Conservation (phyloP, 1,140 invertebrate genomes). For the Ceratoteleas bidentatus region DNA sequence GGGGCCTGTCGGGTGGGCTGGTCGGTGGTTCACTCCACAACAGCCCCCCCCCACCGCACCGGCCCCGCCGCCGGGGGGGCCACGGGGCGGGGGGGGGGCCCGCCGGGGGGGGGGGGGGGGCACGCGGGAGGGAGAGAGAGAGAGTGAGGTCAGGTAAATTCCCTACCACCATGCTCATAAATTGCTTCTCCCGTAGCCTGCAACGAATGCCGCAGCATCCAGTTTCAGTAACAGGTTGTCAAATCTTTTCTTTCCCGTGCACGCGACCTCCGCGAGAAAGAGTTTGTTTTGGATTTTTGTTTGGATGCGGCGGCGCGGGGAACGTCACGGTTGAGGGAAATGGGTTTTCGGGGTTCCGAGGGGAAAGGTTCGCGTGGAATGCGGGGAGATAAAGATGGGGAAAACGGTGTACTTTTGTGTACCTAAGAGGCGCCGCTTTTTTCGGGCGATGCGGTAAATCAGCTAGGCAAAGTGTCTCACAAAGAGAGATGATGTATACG, state of each 20-base stretch:
- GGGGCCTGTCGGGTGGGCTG: too few relatives aligned
- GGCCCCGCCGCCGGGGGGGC: too few relatives aligned
- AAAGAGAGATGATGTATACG: slow-evolving; percentile 5
- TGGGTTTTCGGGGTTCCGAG: too few relatives aligned
- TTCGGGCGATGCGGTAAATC: not conserved
- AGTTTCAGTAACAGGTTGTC: slow-evolving; percentile 63
- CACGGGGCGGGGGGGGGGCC: too few relatives aligned
- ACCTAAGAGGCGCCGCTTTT: not conserved
- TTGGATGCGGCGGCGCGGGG: too few relatives aligned
- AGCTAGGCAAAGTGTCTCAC: slow-evolving; percentile 3
- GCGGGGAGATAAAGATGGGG: too few relatives aligned
- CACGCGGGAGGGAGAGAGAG: slow-evolving; percentile 40
- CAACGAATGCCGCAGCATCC: slow-evolving; percentile 59
- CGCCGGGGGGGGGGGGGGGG: not conserved
- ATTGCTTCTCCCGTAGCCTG: slow-evolving; percentile 55
- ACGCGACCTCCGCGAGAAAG: too few relatives aligned
- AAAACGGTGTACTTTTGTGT: too few relatives aligned
- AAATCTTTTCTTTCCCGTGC: slow-evolving; percentile 13
- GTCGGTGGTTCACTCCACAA: too few relatives aligned
- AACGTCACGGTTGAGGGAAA: too few relatives aligned
- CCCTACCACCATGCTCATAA: slow-evolving; percentile 62
- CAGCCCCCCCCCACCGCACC: too few relatives aligned
- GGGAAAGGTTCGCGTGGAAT: too few relatives aligned
- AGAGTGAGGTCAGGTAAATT: slow-evolving; percentile 62
- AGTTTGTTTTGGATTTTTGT: not conserved